A percentile compares a stretch with the other conserved stretches of the same genome.
Conservation (phyloP, 2,888 invertebrate species). For the Siphlonurus alternatus region DNA sequence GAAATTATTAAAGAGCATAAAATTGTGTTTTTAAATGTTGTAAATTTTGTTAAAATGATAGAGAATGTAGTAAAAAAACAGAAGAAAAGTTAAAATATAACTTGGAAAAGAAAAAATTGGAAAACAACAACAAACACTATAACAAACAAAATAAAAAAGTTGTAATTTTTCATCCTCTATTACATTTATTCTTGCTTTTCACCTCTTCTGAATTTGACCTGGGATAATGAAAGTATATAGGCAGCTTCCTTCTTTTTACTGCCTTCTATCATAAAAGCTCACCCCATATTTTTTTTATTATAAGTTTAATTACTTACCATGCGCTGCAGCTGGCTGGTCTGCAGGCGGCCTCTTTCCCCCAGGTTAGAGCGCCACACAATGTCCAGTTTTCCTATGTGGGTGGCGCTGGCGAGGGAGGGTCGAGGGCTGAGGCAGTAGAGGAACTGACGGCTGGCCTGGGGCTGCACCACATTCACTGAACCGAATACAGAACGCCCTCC, state of each 20-base stretch:
- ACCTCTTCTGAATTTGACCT: no score
- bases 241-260: no score
- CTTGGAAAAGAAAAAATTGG: neutral
- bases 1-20: slow-evolving; percentile 18
- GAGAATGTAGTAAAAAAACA: neutral
- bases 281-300: no score
- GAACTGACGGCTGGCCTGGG: slow-evolving; percentile 85
- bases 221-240: no score
- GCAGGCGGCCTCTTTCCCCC: slow-evolving; percentile 90
- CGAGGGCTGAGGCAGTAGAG: slow-evolving; percentile 80
- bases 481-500: slow-evolving; percentile 58
- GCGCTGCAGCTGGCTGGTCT: slow-evolving; percentile 87
- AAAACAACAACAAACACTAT: no score
- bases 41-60: neutral
- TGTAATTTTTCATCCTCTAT: no score
- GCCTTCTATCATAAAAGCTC: no score
- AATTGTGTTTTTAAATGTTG: neutral
- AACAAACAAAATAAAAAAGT: no score
- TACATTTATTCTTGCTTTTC: no score
- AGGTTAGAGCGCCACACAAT: slow-evolving; percentile 96
- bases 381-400: slow-evolving; percentile 89
- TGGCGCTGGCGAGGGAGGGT: slow-evolving; percentile 60
- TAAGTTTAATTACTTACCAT: slow-evolving; percentile 40
- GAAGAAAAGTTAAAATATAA: neutral
- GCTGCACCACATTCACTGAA: slow-evolving; percentile 62